These are phyloP conservation scores for Cantharis nigra DNA, from an alignment of 2,888 invertebrate genomes.

Conservation along the genomic window DNA sequence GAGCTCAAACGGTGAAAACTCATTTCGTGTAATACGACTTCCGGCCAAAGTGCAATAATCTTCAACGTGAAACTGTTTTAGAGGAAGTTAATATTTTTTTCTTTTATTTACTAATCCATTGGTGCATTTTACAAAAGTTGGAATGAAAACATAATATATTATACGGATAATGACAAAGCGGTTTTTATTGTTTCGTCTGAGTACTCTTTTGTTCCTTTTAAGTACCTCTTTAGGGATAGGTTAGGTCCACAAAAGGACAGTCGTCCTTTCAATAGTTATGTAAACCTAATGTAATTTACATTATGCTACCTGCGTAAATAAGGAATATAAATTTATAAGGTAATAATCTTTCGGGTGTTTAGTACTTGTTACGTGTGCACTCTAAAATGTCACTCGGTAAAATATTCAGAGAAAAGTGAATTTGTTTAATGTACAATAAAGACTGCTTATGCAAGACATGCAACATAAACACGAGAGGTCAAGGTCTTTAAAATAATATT, in stretches of 20 bases:
- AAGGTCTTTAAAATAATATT: constrained; percentile 9
- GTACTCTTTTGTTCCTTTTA: neutral
- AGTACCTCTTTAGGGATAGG: neutral
- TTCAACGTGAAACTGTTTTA: constrained; percentile 10
- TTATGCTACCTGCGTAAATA: neutral
- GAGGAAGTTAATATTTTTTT: constrained; percentile 9
- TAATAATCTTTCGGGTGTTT: neutral
- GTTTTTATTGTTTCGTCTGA: neutral
- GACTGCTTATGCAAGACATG: constrained; percentile 11
- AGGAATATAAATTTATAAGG: neutral
- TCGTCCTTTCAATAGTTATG: neutral
- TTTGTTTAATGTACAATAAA: constrained; percentile 17
- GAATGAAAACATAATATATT: neutral
- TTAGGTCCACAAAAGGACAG: neutral
- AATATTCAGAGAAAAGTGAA: constrained; percentile 11
- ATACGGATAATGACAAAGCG: neutral
- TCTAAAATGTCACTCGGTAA: neutral
- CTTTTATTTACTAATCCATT: neutral
- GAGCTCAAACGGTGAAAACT: neutral
- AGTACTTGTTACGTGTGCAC: constrained; percentile 4
- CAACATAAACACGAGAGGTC: constrained; percentile 11
- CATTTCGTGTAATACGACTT: constrained; percentile 8
- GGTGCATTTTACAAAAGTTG: neutral
- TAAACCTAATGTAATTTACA: neutral
- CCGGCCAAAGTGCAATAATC: constrained; percentile 19